Evolutionary conservation across 2,888 invertebrate species (phyloP).

Genomic region (Apeira syringaria): DNA sequence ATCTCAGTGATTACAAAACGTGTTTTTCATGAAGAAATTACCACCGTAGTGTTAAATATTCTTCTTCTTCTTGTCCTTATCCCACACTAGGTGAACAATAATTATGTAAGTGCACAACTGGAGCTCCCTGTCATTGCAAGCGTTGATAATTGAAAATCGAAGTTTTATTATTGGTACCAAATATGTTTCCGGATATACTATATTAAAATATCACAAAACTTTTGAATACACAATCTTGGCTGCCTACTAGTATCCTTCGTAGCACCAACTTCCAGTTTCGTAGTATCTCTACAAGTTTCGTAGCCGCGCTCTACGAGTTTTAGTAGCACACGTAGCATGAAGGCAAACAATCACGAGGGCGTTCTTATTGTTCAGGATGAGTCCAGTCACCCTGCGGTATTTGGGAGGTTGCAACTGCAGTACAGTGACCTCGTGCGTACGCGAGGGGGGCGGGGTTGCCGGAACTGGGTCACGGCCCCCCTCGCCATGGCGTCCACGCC

Average conservation of each 20-base stretch:
- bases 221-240: too few species aligned
- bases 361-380: constrained; percentile 35
- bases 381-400: constrained; percentile 75
- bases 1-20: too few species aligned
- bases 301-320: constrained; percentile 14
- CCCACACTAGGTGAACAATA: too few species aligned
- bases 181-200: constrained; percentile 13
- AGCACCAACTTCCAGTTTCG: neutral
- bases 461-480: constrained; percentile 68
- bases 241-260: too few species aligned
- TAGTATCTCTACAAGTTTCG: neutral
- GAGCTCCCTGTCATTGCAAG: too few species aligned
- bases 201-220: constrained; percentile 11
- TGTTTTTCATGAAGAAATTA: too few species aligned
- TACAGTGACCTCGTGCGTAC: constrained; percentile 82
- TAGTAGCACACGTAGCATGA: constrained; percentile 20
- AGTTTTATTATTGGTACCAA: constrained; percentile 14
- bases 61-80: too few species aligned
- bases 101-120: too few species aligned
- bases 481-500: constrained; percentile 39
- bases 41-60: too few species aligned
- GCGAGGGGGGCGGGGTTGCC: constrained; percentile 48
- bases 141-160: too few species aligned
- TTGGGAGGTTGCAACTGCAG: constrained; percentile 77
- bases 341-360: constrained; percentile 28